phyloP scores from a whole-genome alignment of 2,113 vertebrate genomes.

The Accipiter cooperii region DNA sequence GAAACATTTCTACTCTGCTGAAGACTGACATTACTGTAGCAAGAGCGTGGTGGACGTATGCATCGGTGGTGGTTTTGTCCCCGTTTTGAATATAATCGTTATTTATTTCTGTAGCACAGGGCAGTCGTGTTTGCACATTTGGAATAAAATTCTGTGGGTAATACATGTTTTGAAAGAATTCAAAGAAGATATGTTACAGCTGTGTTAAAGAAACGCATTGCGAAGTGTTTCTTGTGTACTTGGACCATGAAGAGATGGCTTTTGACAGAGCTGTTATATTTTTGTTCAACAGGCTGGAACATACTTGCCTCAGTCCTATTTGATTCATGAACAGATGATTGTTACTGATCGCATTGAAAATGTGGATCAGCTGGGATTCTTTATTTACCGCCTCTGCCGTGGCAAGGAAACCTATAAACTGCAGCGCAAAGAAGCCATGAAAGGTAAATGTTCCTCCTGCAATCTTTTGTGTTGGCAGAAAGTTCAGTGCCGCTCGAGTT shows the following conservation, averaged over 20 bases:
- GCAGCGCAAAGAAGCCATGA: conserved; percentile 81
- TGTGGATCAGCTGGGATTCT: conserved; percentile 84
- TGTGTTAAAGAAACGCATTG: background rate
- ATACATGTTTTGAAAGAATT: background rate
- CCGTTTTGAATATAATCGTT: background rate
- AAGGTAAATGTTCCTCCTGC: conserved; percentile 66
- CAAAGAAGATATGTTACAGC: background rate
- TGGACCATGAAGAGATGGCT: background rate
- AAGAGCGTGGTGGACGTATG: background rate
- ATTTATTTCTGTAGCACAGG: background rate
- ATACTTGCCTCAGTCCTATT: conserved; percentile 91
- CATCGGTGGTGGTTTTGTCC: background rate
- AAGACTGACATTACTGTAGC: background rate
- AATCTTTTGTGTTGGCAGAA: background rate
- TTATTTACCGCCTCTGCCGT: conserved; percentile 87
- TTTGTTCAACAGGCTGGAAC: conserved; percentile 81
- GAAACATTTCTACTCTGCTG: background rate
- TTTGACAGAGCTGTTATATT: background rate
- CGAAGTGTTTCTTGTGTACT: background rate
- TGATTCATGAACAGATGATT: conserved; percentile 95
- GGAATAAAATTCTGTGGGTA: background rate
- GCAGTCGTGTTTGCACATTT: background rate
- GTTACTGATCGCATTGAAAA: conserved; percentile 92
- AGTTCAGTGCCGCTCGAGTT: background rate
- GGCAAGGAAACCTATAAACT: conserved; percentile 90